A percentile compares a stretch with the other conserved stretches of the same genome.
Conservation (phyloP, 2,113 vertebrate genomes). For the Microtus montanus region DNA sequence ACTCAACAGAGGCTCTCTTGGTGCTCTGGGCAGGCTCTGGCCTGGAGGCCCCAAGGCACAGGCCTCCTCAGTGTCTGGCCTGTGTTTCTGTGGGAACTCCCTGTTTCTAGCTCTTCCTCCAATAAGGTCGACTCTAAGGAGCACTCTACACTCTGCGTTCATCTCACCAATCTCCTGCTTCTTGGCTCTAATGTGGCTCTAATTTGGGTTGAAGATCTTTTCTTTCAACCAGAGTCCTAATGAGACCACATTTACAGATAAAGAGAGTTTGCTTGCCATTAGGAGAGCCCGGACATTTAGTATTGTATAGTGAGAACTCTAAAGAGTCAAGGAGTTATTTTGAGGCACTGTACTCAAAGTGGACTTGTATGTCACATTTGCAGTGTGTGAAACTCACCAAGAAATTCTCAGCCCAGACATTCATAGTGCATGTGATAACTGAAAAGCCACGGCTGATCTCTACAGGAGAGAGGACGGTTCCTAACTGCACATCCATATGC, state of each 20-base stretch:
- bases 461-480: not conserved
- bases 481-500: not conserved
- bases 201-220: constrained; percentile 51
- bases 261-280: constrained; percentile 29
- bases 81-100: fast-evolving
- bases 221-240: constrained; percentile 62
- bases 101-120: not conserved
- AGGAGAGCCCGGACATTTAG: not conserved
- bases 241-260: constrained; percentile 53
- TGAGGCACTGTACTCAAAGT: not conserved
- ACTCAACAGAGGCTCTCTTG: fast-evolving
- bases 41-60: not conserved
- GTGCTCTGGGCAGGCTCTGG: not conserved
- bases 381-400: not conserved
- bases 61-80: not conserved
- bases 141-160: not conserved
- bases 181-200: constrained; percentile 33
- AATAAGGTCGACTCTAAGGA: not conserved
- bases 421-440: not conserved
- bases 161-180: not conserved
- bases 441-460: not conserved
- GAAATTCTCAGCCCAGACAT: not conserved
- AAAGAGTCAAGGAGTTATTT: not conserved
- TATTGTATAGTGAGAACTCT: not conserved
- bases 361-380: not conserved